Percentiles rank a stretch among this genome's conserved stretches.
Conservation (phyloP, 2,888 invertebrate genomes). For the Microctonus hyperodae region DNA sequence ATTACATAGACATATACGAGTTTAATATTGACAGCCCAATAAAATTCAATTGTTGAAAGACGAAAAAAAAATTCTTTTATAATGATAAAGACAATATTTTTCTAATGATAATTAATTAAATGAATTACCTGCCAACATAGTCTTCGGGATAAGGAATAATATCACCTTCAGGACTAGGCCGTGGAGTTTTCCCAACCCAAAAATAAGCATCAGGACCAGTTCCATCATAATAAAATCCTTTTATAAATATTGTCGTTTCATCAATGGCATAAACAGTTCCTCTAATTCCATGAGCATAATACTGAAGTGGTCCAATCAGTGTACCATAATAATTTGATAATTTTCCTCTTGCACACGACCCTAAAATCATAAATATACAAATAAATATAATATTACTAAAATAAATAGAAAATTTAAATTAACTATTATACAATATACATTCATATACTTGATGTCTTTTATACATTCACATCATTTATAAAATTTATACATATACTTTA, state of each 20-base stretch:
- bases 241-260: conserved; percentile 86
- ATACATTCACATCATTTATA: neutral
- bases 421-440: neutral
- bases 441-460: neutral
- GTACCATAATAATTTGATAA: conserved; percentile 73
- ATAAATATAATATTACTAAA: conserved; percentile 11
- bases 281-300: conserved; percentile 80
- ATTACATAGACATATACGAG: neutral
- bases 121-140: conserved; percentile 77
- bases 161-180: conserved; percentile 83
- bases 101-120: too few species aligned
- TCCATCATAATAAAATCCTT: conserved; percentile 88
- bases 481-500: too few species aligned
- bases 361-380: conserved; percentile 39
- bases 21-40: neutral
- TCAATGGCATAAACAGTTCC: conserved; percentile 89
- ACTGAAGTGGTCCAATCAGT: conserved; percentile 75
- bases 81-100: neutral
- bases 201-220: conserved; percentile 88
- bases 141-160: conserved; percentile 89
- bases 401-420: neutral
- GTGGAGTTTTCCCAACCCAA: conserved; percentile 81
- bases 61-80: neutral
- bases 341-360: conserved; percentile 42
- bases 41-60: neutral